phyloP scores from a whole-genome alignment of 2,888 invertebrate species.

The Stenoptilia bipunctidactyla region DNA sequence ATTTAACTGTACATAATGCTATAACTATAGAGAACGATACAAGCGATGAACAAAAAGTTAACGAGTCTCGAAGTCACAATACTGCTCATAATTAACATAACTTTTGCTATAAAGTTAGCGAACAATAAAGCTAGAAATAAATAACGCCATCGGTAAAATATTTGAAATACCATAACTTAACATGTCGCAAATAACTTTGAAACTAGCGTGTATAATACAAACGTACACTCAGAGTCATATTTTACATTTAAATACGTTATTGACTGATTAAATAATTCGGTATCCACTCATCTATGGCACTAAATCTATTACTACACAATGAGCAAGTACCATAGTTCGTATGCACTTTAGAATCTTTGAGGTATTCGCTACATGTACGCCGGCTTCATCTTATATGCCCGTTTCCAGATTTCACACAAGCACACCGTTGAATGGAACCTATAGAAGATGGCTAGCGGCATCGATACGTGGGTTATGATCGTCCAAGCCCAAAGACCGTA shows the following conservation, averaged over 20 bases:
- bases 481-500: slow-evolving; percentile 97
- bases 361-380: slow-evolving; percentile 81
- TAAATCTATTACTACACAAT: slow-evolving; percentile 33
- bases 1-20: too few species aligned
- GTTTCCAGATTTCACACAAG: slow-evolving; percentile 96
- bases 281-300: slow-evolving; percentile 51
- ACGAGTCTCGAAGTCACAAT: slow-evolving; percentile 53
- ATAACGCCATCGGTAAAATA: slow-evolving; percentile 64
- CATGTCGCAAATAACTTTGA: slow-evolving; percentile 60
- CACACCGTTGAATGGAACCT: slow-evolving; percentile 96
- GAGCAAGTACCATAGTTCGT: slow-evolving; percentile 35
- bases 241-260: slow-evolving; percentile 14
- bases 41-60: slow-evolving; percentile 10
- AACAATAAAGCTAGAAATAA: slow-evolving; percentile 64
- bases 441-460: slow-evolving; percentile 94
- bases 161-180: slow-evolving; percentile 68
- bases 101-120: slow-evolving; percentile 1
- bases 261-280: slow-evolving; percentile 19
- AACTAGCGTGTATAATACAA: slow-evolving; percentile 31
- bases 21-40: background rate
- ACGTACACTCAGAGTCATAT: background rate
- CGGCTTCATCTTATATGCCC: slow-evolving; percentile 93
- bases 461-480: slow-evolving; percentile 93
- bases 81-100: slow-evolving; percentile 24
- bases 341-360: slow-evolving; percentile 39